Evolutionary conservation across 1,140 invertebrate species (phyloP).

Genomic region (Ceratosolen solmsi): DNA sequence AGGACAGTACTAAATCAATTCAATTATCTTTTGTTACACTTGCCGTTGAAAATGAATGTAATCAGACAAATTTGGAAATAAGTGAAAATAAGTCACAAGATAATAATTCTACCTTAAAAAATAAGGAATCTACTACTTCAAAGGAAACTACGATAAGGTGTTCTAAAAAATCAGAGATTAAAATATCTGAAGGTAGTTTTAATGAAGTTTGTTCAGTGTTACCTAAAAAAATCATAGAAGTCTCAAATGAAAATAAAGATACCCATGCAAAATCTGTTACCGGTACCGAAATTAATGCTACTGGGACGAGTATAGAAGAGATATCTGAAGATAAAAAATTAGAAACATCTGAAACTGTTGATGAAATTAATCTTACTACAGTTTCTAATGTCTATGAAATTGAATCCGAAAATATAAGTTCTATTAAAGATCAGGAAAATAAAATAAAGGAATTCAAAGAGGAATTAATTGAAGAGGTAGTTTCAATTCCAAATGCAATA

Average conservation of each 20-base stretch:
- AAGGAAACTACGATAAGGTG: slow-evolving; percentile 34
- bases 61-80: slow-evolving; percentile 18
- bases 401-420: background rate
- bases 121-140: background rate
- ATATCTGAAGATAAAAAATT: slow-evolving; percentile 26
- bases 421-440: background rate
- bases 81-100: slow-evolving; percentile 39
- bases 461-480: slow-evolving; percentile 45
- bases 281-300: slow-evolving; percentile 44
- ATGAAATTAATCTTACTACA: background rate
- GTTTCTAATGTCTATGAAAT: background rate
- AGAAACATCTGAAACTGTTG: background rate
- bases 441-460: slow-evolving; percentile 14
- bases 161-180: slow-evolving; percentile 26
- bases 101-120: background rate
- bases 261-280: slow-evolving; percentile 12
- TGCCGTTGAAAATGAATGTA: slow-evolving; percentile 9
- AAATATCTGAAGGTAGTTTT: background rate
- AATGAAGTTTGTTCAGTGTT: background rate
- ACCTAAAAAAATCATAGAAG: background rate
- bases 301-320: slow-evolving; percentile 48
- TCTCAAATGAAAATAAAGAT: background rate
- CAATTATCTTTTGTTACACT: background rate
- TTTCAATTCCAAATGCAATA: background rate
- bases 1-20: slow-evolving; percentile 28